Percentiles rank a stretch among this genome's conserved stretches.
Evolutionary conservation across 2,797 vertebrate species (phyloP).

Genomic region (Rhadinocentrus ornatus): DNA sequence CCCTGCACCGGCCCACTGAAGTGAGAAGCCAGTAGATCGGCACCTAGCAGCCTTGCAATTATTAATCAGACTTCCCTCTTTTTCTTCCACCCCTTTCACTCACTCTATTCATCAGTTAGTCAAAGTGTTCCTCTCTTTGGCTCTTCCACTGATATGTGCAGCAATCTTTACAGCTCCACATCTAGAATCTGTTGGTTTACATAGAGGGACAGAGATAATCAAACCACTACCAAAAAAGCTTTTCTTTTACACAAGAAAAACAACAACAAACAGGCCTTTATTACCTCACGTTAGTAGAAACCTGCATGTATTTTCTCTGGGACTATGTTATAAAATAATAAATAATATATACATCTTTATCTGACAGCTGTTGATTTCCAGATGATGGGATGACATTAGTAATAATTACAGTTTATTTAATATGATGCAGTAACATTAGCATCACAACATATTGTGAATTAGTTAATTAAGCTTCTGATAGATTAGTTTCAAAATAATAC

Average conservation of each 20-base stretch:
- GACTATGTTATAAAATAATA: too few species aligned
- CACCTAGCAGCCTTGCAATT: slow-evolving; percentile 74
- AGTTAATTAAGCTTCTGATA: background rate
- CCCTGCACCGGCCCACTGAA: slow-evolving; percentile 88
- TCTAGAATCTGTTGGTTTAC: background rate
- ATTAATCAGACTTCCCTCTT: slow-evolving; percentile 87
- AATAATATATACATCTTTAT: too few species aligned
- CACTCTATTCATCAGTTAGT: slow-evolving; percentile 88
- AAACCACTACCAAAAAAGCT: background rate
- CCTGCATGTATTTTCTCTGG: too few species aligned
- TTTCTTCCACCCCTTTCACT: slow-evolving; percentile 51
- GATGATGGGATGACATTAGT: background rate
- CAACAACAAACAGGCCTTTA: background rate
- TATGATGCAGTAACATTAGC: background rate
- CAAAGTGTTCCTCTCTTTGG: slow-evolving; percentile 66
- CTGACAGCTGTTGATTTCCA: background rate
- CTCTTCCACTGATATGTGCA: slow-evolving; percentile 15
- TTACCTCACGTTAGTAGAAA: background rate
- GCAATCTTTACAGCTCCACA: slow-evolving; percentile 3
- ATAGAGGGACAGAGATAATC: background rate
- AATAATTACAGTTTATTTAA: background rate
- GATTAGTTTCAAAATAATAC: background rate
- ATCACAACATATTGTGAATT: background rate
- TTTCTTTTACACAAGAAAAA: background rate
- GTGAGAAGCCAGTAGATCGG: slow-evolving; percentile 89